Conservation (phyloP, 2,797 vertebrate species). For the Chloroceryle inda region DNA sequence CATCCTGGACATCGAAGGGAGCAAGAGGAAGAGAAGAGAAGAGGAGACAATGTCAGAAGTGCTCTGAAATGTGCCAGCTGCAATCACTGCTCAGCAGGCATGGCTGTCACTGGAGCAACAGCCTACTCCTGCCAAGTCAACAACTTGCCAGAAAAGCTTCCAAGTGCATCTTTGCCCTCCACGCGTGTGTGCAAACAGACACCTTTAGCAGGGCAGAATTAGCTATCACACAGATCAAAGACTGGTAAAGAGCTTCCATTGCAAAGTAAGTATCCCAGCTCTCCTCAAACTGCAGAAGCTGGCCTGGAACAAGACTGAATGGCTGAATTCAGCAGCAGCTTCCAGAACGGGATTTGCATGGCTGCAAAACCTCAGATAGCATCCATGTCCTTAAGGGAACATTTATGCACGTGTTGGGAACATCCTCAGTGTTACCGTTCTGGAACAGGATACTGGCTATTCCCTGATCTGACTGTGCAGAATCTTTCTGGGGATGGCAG, state of each 20-base stretch:
- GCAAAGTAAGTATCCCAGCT: slow-evolving; percentile 25
- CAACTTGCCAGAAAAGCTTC: slow-evolving; percentile 49
- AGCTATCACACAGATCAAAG: neutral
- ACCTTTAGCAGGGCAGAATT: slow-evolving; percentile 17
- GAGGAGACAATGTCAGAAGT: slow-evolving; percentile 42
- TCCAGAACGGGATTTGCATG: neutral
- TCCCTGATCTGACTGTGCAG: neutral
- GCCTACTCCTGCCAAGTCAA: slow-evolving; percentile 26
- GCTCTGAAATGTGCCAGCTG: slow-evolving; percentile 26
- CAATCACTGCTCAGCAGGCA: slow-evolving; percentile 52
- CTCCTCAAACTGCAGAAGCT: neutral
- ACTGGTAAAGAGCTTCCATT: slow-evolving; percentile 4
- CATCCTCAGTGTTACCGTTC: neutral
- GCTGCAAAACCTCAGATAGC: neutral
- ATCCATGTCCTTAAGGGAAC: neutral
- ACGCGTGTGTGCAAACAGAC: slow-evolving; percentile 30
- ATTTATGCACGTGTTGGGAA: neutral
- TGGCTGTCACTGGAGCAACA: neutral
- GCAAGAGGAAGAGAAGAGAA: neutral
- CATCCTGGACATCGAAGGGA: slow-evolving; percentile 33
- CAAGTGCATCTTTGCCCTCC: slow-evolving; percentile 23
- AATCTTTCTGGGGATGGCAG: neutral
- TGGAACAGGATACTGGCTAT: neutral
- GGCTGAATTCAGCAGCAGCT: neutral
- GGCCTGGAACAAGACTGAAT: neutral